Percentiles rank a stretch among this genome's conserved stretches.
These are phyloP conservation scores for Neotragus pygmaeus DNA, from an alignment of 2,113 vertebrate species.

Conservation along the genomic window DNA sequence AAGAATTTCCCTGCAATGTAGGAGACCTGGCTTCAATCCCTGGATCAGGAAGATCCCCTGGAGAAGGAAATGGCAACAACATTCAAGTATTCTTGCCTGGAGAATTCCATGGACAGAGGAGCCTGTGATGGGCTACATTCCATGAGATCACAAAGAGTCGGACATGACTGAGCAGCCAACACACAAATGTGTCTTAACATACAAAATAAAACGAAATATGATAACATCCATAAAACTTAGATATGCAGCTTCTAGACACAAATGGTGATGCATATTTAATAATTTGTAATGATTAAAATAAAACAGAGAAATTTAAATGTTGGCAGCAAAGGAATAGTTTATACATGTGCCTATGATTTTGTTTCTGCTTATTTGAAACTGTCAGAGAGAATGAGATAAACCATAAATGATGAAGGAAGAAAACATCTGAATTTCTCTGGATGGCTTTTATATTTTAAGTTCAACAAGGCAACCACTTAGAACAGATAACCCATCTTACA, in stretches of 20 bases:
- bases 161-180: background rate
- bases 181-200: background rate
- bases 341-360: background rate
- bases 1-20: background rate
- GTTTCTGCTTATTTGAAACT: background rate
- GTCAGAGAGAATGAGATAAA: background rate
- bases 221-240: background rate
- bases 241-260: background rate
- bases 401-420: background rate
- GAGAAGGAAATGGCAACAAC: background rate
- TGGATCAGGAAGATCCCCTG: background rate
- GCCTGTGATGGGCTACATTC: background rate
- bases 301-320: background rate
- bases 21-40: background rate
- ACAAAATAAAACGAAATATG: background rate
- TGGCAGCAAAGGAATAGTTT: background rate
- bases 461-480: background rate
- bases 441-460: constrained; percentile 25
- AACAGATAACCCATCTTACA: background rate
- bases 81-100: background rate
- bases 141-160: background rate
- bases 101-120: background rate
- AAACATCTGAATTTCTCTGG: background rate
- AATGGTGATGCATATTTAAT: background rate
- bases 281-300: background rate